phyloP scores from a whole-genome alignment of 2,888 invertebrate genomes.

The Oxytorus armatus region DNA sequence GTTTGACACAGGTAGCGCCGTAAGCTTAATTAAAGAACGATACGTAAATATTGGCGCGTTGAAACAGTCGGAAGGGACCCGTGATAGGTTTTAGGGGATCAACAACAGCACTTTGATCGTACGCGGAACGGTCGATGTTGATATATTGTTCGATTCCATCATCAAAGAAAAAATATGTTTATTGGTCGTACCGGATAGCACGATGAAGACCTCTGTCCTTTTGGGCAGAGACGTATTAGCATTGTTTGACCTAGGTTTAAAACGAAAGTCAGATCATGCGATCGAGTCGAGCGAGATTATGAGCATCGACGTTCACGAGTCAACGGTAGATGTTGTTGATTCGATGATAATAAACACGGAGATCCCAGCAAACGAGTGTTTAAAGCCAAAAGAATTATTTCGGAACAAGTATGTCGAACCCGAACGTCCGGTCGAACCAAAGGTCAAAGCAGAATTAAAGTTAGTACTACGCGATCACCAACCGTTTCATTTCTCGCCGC shows the following conservation, averaged over 20 bases:
- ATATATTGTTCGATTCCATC: constrained; percentile 18
- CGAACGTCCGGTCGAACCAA: constrained; percentile 54
- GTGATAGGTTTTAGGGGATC: constrained; percentile 23
- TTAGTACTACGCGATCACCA: constrained; percentile 45
- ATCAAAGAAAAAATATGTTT: constrained; percentile 18
- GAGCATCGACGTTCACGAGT: constrained; percentile 44
- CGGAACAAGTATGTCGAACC: constrained; percentile 30
- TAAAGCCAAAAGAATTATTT: constrained; percentile 45
- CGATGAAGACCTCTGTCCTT: constrained; percentile 55
- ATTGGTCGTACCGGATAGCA: constrained; percentile 60
- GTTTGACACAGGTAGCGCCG: constrained; percentile 59
- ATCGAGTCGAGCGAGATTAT: constrained; percentile 40
- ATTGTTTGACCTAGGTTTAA: constrained; percentile 42
- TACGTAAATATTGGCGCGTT: constrained; percentile 40
- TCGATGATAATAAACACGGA: constrained; percentile 33
- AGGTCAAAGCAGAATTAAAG: constrained; percentile 48
- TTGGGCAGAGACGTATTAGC: constrained; percentile 35
- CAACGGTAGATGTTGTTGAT: constrained; percentile 8
- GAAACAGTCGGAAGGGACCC: not conserved
- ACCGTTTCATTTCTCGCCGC: constrained; percentile 48
- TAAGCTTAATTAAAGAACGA: constrained; percentile 56
- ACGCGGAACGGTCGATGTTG: constrained; percentile 43
- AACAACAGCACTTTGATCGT: constrained; percentile 26
- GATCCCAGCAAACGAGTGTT: not conserved
- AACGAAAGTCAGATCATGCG: constrained; percentile 2